Evolutionary conservation across 2,888 invertebrate genomes (phyloP), one percentile per base, ranked within the genome.

Genomic region (Acleris laterana): DNA sequence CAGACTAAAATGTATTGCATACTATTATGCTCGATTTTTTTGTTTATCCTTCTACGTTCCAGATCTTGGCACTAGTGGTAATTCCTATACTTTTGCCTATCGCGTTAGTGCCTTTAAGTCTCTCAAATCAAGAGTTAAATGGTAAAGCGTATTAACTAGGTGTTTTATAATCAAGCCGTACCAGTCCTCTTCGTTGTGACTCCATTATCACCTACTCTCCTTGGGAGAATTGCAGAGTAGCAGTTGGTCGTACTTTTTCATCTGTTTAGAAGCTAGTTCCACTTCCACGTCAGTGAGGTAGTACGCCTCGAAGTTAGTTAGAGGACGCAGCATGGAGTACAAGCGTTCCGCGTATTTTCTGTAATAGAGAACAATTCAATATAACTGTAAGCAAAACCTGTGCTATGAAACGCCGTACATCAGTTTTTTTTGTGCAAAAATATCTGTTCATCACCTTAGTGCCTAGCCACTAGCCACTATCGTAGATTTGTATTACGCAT

Each of bases 281-380:
- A 88, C 82, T 17, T 88, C 84, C 5, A 91, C 90, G 56, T 93
- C 93, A 0, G 87, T 89, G 16, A 92, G 78, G 72, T 93, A 88
- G 75, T 91, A 94, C 0, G 93, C 88, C 57, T 94, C 93, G 73
- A 94, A 94, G 78, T 89, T 89, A 5, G 86, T 74, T 5, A 94
- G 90, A 3, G 93, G 93, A 5, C 91, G 86, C 44, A 94, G 82
- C 81, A 94, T 90, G 6, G 87, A 82, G 80, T 93, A 94, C 1
- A 94, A 81, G 5, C 94, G 88, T 71, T 94, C 94, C 0, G 94
- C 94, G 77, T 93, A 94, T 77, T 94, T 94, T 73, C 94, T 93
- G 72, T 2, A 56, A 63, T 17, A 7, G n/a, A 55, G 59, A 32
- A 51, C 11, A 51, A n/a, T 58, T 25, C 22, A 42, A 50, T 22